Conservation (phyloP, 2,888 invertebrate genomes). For the Keiferia lycopersicella region DNA sequence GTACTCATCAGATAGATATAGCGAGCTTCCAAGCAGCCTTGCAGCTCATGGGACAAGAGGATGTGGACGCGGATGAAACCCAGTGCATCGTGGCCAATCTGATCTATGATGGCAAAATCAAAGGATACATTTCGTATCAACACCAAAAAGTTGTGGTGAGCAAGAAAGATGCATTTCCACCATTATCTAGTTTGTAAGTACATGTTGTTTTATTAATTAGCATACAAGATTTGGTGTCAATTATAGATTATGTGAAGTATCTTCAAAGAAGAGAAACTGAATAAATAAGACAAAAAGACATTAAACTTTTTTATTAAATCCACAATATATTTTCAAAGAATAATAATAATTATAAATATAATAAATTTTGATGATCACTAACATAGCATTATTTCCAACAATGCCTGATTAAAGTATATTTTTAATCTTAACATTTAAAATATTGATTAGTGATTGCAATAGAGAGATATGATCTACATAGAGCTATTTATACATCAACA, state of each 20-base stretch:
- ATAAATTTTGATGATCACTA: conserved; percentile 71
- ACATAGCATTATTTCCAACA: conserved; percentile 63
- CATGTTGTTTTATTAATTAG: neutral
- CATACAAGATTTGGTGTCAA: neutral
- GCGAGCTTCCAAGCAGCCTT: conserved; percentile 91
- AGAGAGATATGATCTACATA: conserved; percentile 39
- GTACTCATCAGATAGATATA: conserved; percentile 94
- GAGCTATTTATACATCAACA: conserved; percentile 39
- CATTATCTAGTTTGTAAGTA: conserved; percentile 82
- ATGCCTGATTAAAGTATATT: conserved; percentile 51
- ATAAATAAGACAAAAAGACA: conserved; percentile 53
- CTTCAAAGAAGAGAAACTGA: conserved; percentile 12
- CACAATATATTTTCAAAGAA: conserved; percentile 79
- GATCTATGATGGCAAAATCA: conserved; percentile 97
- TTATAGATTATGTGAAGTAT: conserved; percentile 12
- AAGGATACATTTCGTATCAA: conserved; percentile 98
- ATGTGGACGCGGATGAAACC: conserved; percentile 96
- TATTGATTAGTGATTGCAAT: conserved; percentile 47
- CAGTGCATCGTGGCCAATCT: conserved; percentile 98
- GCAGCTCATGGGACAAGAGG: conserved; percentile 89
- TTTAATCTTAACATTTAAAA: conserved; percentile 54
- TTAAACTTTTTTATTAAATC: conserved; percentile 78
- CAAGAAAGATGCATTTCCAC: conserved; percentile 97
- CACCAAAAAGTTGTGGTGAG: conserved; percentile 98
- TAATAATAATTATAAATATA: conserved; percentile 79